Percentiles rank a stretch among this genome's conserved stretches.
These are phyloP conservation scores for Aulostomus chinensis DNA, from an alignment of 2,797 vertebrate species.

Conservation along the genomic window DNA sequence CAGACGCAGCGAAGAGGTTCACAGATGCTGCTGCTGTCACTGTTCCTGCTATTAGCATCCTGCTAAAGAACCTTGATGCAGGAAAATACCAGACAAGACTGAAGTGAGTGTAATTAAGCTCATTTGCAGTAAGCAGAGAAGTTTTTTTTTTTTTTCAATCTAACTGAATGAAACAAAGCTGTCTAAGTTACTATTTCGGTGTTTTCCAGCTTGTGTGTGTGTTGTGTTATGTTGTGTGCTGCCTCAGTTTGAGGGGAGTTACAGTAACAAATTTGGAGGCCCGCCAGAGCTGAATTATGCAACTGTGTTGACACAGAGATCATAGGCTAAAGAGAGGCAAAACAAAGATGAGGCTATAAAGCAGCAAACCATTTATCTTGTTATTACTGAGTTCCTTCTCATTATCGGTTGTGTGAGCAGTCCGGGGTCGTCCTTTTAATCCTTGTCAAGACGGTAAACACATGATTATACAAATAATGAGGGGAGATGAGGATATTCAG, in stretches of 20 bases:
- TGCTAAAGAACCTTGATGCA: too few species aligned
- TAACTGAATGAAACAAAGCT: too few species aligned
- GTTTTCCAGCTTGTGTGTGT: neutral
- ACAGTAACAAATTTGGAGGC: constrained; percentile 1
- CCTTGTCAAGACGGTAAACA: constrained; percentile 40
- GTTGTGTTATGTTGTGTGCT: neutral
- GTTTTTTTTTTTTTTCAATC: neutral
- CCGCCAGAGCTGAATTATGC: constrained; percentile 11
- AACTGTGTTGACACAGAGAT: constrained; percentile 23
- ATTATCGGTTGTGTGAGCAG: constrained; percentile 46
- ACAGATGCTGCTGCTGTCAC: too few species aligned
- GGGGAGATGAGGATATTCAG: constrained; percentile 22
- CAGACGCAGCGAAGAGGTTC: too few species aligned
- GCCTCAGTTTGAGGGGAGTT: constrained; percentile 2
- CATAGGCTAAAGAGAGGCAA: constrained; percentile 32
- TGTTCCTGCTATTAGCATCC: too few species aligned
- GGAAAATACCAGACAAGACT: too few species aligned
- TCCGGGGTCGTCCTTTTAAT: constrained; percentile 40
- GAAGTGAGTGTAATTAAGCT: neutral
- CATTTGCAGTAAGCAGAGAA: neutral
- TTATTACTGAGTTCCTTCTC: constrained; percentile 37
- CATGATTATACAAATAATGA: constrained; percentile 46
- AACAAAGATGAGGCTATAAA: constrained; percentile 32
- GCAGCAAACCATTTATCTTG: constrained; percentile 31
- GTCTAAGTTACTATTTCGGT: too few species aligned